These are phyloP conservation scores for Lytechinus pictus DNA, from an alignment of 35 echinoderm and acorn worm species.

Conservation along the genomic window DNA sequence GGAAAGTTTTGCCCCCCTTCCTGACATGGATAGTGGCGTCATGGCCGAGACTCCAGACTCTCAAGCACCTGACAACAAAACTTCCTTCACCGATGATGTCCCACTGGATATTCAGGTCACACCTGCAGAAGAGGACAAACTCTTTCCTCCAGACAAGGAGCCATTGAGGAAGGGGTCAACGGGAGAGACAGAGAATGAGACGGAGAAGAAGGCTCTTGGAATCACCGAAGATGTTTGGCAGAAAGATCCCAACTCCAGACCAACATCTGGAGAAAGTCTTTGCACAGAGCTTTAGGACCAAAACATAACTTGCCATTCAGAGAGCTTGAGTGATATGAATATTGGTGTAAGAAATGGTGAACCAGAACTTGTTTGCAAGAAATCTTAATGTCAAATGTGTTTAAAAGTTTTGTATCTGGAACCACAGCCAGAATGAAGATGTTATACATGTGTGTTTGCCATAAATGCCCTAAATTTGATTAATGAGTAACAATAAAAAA, in stretches of 20 bases:
- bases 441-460: no score
- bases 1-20: background rate
- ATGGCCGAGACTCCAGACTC: constrained; percentile 43
- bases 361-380: no score
- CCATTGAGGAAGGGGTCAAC: background rate
- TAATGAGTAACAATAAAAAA: no score
- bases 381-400: no score
- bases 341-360: background rate
- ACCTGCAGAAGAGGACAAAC: constrained; percentile 21
- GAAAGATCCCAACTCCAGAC: constrained; percentile 38
- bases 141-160: background rate
- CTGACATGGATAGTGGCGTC: constrained; percentile 33
- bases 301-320: background rate
- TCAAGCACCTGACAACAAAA: background rate
- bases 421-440: no score
- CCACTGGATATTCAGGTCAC: constrained; percentile 36
- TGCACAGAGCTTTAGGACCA: constrained; percentile 33
- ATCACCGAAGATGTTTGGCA: constrained; percentile 19
- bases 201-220: background rate
- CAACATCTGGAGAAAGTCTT: constrained; percentile 19
- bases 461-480: no score
- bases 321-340: background rate
- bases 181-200: background rate
- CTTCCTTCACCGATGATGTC: background rate
- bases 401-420: no score